These are phyloP conservation scores for Tonatia bakeri DNA, from an alignment of 2,113 vertebrate genomes.

Conservation along the genomic window DNA sequence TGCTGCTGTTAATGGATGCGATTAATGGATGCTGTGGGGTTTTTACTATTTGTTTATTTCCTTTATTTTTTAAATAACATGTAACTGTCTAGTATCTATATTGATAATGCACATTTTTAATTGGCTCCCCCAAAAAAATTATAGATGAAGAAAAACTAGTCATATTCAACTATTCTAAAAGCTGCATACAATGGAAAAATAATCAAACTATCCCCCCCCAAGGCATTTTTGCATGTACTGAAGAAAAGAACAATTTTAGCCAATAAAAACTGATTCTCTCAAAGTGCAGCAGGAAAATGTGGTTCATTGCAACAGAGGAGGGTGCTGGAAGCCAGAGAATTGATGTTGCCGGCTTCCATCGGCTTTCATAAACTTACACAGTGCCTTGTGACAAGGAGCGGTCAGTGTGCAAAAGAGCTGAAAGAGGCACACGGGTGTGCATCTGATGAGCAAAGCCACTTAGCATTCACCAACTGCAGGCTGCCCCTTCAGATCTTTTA, in stretches of 20 bases:
- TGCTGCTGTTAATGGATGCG: neutral
- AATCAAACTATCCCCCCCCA: neutral
- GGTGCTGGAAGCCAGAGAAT: neutral
- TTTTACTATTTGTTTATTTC: neutral
- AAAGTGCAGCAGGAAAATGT: neutral
- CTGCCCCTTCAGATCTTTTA: neutral
- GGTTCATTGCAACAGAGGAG: neutral
- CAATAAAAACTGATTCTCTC: constrained; percentile 32
- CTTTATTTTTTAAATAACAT: neutral
- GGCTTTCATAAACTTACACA: neutral
- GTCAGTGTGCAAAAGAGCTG: neutral
- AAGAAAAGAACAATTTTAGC: neutral
- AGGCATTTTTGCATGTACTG: neutral
- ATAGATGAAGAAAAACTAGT: neutral
- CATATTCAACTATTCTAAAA: neutral
- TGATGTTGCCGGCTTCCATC: neutral
- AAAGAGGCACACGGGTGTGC: neutral
- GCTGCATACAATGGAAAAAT: neutral
- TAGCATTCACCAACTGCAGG: neutral
- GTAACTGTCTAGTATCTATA: neutral
- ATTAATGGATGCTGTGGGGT: neutral
- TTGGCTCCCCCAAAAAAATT: neutral
- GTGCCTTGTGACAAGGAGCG: neutral
- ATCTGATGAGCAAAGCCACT: neutral
- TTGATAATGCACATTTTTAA: neutral